Evolutionary conservation across 2,113 vertebrate genomes (phyloP), one percentile per base, ranked within the genome.

Genomic region (Lagenorhynchus albirostris): DNA sequence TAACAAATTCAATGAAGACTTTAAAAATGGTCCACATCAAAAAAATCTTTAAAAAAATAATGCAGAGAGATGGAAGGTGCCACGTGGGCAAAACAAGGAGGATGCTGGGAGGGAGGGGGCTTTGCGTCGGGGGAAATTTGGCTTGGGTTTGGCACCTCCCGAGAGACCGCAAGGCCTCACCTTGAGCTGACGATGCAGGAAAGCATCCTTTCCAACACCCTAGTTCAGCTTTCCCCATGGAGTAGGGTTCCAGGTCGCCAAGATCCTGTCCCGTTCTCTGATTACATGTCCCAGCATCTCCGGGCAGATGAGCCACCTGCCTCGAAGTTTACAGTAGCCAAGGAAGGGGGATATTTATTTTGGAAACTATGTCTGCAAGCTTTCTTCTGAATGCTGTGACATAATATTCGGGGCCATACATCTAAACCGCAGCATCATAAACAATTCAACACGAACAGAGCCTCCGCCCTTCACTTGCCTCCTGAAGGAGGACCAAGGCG

Each of bases 281-380:
- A 70, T 96, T 96, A 95, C 96, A 96, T 1, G 20, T 96, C 50
- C 70, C 20, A 12, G 89, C 85, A 63, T 89, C 95, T 97, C 93
- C 1, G 3, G 79, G 83, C 83, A 94, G 84, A 80, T 20, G 92
- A 98, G 58, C 94, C 60, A 53, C 50, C 71, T 91, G 81, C 77
- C 92, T 94, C 53, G 67, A 5, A 2, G 53, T 55, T 92, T 53
- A n/a, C n/a, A 83, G 96, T 25, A 80, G 60, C 79, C 5, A 6
- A 91, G 50, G 80, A 68, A 92, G 82, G 82, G 3, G 20, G 83
- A 21, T 77, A 74, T 67, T 89, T 89, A 70, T 92, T 85, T 92
- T 92, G 91, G 96, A 94, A 96, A 84, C 20, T 18, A 36, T 14
- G 50, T 62, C 83, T n/a, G n/a, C 63, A 41, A 81, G 62, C 63